Evolutionary conservation across 2,888 invertebrate genomes (phyloP).

Genomic region (Pristionchus entomophagus): DNA sequence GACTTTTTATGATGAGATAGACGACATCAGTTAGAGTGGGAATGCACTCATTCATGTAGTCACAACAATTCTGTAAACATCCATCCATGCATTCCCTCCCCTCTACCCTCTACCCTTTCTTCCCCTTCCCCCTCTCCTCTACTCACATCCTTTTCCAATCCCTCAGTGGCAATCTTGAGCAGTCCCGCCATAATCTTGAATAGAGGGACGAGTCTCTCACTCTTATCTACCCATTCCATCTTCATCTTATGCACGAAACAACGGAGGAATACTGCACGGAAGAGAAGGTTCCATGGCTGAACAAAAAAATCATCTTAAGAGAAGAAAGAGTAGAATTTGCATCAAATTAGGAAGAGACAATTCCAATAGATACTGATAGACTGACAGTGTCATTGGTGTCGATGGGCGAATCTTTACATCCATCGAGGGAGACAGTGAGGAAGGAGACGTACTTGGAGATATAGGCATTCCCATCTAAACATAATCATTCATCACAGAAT

Average conservation of each 20-base stretch:
- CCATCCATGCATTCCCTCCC: neutral
- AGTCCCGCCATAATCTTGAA: neutral
- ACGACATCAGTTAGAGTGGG: neutral
- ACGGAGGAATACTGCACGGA: slow-evolving; percentile 8
- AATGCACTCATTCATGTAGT: slow-evolving; percentile 16
- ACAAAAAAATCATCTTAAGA: too few species aligned
- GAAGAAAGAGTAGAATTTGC: too few species aligned
- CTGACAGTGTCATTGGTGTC: neutral
- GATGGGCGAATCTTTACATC: neutral
- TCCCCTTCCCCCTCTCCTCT: neutral
- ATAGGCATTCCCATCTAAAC: neutral
- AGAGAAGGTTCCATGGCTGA: neutral
- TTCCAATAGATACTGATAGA: neutral
- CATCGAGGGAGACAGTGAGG: neutral
- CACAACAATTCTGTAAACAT: neutral
- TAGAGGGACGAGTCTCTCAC: neutral
- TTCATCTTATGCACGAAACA: neutral
- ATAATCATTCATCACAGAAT: neutral
- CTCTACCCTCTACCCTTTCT: neutral
- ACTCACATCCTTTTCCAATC: neutral
- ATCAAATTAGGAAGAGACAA: neutral
- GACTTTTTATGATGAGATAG: neutral
- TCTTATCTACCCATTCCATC: neutral
- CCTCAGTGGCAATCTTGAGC: neutral
- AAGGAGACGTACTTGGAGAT: neutral